Evolutionary conservation across 1,140 invertebrate species (phyloP).

Genomic region (Atta cephalotes): DNA sequence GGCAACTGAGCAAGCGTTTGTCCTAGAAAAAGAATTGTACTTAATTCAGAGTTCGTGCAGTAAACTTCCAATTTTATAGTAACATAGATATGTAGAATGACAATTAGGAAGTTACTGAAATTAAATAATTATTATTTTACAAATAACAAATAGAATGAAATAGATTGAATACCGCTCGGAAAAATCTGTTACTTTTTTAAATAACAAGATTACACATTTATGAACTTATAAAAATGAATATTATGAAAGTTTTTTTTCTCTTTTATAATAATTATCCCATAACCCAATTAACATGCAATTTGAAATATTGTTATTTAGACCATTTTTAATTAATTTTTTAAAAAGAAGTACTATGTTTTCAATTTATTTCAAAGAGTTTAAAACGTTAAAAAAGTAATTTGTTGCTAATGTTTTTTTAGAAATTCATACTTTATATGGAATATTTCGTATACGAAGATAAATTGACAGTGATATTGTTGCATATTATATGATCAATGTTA

Average conservation of each 20-base stretch:
- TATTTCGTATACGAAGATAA: background rate
- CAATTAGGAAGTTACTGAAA: background rate
- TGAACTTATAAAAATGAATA: background rate
- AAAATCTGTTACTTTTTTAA: background rate
- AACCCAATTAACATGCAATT: background rate
- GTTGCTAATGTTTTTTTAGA: background rate
- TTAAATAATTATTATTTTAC: slow-evolving; percentile 9
- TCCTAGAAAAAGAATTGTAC: background rate
- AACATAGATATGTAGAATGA: background rate
- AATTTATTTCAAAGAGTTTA: background rate
- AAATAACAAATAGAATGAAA: background rate
- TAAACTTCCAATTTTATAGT: background rate
- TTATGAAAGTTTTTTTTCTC: background rate
- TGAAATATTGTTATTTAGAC: background rate
- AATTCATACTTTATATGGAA: background rate
- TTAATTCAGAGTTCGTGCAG: slow-evolving; percentile 1
- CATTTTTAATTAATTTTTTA: background rate
- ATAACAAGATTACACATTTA: background rate
- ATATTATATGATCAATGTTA: background rate
- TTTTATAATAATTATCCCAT: background rate
- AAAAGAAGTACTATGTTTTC: background rate
- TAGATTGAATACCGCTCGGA: background rate
- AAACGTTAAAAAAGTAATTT: background rate
- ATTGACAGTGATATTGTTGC: background rate
- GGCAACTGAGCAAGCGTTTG: background rate